Base-by-base conservation (phyloP, 2,888 invertebrate species). In the Drosophila subsilvestris region DNA sequence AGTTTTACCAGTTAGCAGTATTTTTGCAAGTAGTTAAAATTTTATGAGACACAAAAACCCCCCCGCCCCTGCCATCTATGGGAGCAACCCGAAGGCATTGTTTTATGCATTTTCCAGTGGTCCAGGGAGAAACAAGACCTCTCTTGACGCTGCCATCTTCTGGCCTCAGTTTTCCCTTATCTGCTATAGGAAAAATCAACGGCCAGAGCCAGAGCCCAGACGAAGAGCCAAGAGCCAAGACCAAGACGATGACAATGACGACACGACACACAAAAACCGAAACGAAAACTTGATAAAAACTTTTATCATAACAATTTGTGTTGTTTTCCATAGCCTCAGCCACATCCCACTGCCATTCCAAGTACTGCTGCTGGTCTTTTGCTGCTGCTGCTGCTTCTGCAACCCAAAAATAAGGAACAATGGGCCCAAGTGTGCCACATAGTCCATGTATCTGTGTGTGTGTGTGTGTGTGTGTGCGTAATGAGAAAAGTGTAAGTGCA, bases 231-330 rank as follows among this genome's bases (percentile, higher is more conserved):
- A 60, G 58, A 29, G 57, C 48, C 43, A 51, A 51, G 50, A 43
- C 43, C 59, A 49, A 57, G 60, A 44, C 58, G 55, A 66, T 74
- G 63, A 69, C 51, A 56, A 69, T 66, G 66, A 65, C 66, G 66
- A 75, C 68, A 66, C 65, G 65, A 75, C 71, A 62, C 63, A 76
- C 75, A 63, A 71, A 63, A 63, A 63, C 63, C 63, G 57, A 69
- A 76, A 76, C 76, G 65, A 74, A 86, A 86, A 85, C 83, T 87
- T 80, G 86, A 83, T 82, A 85, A 85, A 78, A 86, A 85, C 86
- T 85, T 85, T 87, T 85, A 87, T 83, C 86, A 85, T 87, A 85
- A 86, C 88, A 86, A 85, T 86, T 86, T 86, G 87, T 85, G 81
- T 84, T 86, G 81, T 81, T 76, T 75, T 85, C 74, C 63, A 63